phyloP scores from a whole-genome alignment of 2,797 vertebrate species.

The Harpagifer antarcticus region DNA sequence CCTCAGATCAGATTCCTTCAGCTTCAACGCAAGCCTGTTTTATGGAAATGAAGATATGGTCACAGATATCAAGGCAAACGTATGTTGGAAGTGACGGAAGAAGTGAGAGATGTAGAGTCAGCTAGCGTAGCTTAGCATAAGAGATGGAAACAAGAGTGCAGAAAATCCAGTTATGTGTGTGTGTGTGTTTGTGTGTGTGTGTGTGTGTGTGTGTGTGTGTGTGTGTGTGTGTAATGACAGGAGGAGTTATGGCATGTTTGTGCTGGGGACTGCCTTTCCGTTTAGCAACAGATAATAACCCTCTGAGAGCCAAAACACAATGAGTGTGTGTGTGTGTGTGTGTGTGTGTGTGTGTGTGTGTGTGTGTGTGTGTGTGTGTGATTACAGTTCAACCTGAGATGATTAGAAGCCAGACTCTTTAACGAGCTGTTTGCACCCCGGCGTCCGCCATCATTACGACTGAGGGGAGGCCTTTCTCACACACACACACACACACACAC shows the following conservation, averaged over 20 bases:
- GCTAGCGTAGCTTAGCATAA: neutral
- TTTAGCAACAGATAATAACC: constrained; percentile 53
- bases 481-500: too few species aligned
- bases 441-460: constrained; percentile 60
- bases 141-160: neutral
- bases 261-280: constrained; percentile 27
- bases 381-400: constrained; percentile 70
- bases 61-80: neutral
- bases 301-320: constrained; percentile 20
- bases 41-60: neutral
- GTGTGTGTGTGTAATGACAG: constrained; percentile 19
- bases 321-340: neutral
- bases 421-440: constrained; percentile 67
- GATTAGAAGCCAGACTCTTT: constrained; percentile 75
- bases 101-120: too few species aligned
- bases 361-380: neutral
- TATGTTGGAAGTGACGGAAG: neutral
- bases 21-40: neutral
- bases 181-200: too few species aligned
- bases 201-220: too few species aligned
- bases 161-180: too few species aligned
- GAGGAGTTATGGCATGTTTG: constrained; percentile 44
- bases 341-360: neutral
- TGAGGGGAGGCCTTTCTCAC: constrained; percentile 41
- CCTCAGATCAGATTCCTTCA: constrained; percentile 20